A percentile compares a stretch with the other conserved stretches of the same genome.
Evolutionary conservation across 2,113 vertebrate species (phyloP).

Genomic region (Herpailurus yagouaroundi): DNA sequence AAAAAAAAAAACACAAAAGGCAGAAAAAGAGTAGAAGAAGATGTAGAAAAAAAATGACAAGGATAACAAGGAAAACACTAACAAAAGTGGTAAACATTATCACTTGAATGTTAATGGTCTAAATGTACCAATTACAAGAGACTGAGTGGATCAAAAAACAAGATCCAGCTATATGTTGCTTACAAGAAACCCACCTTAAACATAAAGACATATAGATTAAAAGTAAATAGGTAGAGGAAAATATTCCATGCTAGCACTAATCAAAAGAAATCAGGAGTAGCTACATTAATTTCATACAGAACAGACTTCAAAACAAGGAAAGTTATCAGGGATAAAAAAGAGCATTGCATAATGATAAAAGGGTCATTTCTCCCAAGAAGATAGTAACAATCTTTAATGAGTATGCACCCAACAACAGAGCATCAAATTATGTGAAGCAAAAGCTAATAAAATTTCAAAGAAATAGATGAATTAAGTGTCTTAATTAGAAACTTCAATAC

Average conservation of each 20-base stretch:
- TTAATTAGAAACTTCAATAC: neutral
- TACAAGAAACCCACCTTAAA: neutral
- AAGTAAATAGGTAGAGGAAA: neutral
- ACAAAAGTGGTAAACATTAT: neutral
- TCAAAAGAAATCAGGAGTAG: neutral
- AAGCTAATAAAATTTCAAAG: neutral
- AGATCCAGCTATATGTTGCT: neutral
- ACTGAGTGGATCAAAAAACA: neutral
- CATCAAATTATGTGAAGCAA: neutral
- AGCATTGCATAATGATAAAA: neutral
- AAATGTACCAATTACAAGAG: neutral
- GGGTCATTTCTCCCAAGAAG: neutral
- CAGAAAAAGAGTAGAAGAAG: neutral
- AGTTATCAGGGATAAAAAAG: neutral
- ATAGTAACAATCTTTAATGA: neutral
- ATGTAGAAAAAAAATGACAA: neutral
- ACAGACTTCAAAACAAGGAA: neutral
- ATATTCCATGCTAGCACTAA: neutral
- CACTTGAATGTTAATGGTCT: neutral
- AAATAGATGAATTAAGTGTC: neutral
- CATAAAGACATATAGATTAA: neutral
- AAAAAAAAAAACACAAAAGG: neutral
- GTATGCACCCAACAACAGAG: neutral
- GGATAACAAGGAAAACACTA: neutral
- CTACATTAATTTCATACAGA: neutral